phyloP scores from a whole-genome alignment of 2,113 vertebrate species.

The Tragelaphus imberbis region DNA sequence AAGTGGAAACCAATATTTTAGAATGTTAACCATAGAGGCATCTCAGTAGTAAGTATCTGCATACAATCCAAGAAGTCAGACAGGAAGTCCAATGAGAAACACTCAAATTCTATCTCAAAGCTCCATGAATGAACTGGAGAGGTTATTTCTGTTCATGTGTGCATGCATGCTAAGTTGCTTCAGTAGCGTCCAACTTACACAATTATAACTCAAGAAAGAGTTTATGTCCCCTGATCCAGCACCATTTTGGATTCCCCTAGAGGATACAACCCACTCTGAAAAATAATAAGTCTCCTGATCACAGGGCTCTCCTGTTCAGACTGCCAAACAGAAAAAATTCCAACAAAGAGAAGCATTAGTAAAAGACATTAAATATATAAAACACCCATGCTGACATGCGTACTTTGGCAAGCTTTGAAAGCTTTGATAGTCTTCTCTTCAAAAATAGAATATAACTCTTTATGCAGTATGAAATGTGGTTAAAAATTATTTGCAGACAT shows the following conservation, averaged over 20 bases:
- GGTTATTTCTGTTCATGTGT: neutral
- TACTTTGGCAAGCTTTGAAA: neutral
- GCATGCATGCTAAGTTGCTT: neutral
- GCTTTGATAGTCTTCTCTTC: neutral
- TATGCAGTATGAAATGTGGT: neutral
- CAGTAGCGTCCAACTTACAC: neutral
- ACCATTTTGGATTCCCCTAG: neutral
- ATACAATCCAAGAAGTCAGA: neutral
- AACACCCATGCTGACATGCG: neutral
- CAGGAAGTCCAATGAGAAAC: neutral
- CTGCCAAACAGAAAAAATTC: neutral
- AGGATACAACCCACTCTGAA: neutral
- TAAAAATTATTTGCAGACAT: slow-evolving; percentile 8
- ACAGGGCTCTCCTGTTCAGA: neutral
- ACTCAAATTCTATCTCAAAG: neutral
- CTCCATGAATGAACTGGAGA: neutral
- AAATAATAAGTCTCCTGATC: neutral
- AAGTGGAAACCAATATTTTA: neutral
- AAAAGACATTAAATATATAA: neutral
- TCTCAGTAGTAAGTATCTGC: neutral
- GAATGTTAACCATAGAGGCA: neutral
- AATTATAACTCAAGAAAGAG: neutral
- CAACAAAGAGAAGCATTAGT: neutral
- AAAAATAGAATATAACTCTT: neutral
- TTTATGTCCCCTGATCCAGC: neutral